These are phyloP conservation scores for Hedya salicella DNA, from an alignment of 2,888 invertebrate genomes.

Conservation along the genomic window DNA sequence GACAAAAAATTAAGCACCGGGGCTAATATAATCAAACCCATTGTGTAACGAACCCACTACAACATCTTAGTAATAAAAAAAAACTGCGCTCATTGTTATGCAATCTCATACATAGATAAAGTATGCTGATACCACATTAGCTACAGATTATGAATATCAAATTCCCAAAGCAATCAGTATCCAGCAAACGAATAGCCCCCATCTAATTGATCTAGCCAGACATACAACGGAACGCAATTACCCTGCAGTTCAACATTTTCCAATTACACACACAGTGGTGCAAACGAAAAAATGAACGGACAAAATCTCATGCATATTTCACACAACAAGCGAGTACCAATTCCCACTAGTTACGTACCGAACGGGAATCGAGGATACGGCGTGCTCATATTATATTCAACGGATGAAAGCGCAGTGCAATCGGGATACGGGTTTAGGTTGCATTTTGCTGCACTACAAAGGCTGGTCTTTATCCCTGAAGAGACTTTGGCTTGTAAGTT, in stretches of 20 bases:
- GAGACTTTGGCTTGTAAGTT: slow-evolving; percentile 26
- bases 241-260: slow-evolving; percentile 63
- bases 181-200: slow-evolving; percentile 18
- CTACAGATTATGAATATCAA: slow-evolving; percentile 2
- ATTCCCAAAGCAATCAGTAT: slow-evolving; percentile 20
- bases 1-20: no score
- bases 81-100: no score
- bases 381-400: slow-evolving; percentile 76
- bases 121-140: not conserved
- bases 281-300: slow-evolving; percentile 72
- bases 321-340: slow-evolving; percentile 77
- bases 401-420: slow-evolving; percentile 77
- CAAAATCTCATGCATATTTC: slow-evolving; percentile 80
- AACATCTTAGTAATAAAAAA: no score
- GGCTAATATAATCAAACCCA: no score
- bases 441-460: slow-evolving; percentile 57
- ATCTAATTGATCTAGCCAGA: slow-evolving; percentile 21
- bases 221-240: slow-evolving; percentile 35
- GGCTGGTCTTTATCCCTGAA: slow-evolving; percentile 28
- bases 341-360: slow-evolving; percentile 75
- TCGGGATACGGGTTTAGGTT: slow-evolving; percentile 70
- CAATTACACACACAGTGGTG: slow-evolving; percentile 74
- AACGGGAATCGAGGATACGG: slow-evolving; percentile 61
- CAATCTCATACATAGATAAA: no score
- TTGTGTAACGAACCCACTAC: no score